A percentile compares a stretch with the other conserved stretches of the same genome.
Evolutionary conservation across 2,797 vertebrate genomes (phyloP).

Genomic region (Tiaroga cobitis): DNA sequence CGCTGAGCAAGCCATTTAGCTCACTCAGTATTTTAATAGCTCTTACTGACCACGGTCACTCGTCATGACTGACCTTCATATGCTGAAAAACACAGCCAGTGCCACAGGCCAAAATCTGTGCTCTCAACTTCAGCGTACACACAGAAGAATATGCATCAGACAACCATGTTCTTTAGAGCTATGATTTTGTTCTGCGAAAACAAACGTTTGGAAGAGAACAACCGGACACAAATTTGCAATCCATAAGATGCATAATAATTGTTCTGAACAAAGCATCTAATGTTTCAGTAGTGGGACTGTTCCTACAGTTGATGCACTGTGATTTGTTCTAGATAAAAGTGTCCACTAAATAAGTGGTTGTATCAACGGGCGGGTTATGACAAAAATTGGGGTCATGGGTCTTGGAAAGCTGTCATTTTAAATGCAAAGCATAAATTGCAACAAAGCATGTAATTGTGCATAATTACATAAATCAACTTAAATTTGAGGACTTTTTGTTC

Average conservation of each 20-base stretch:
- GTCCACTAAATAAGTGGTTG: background rate
- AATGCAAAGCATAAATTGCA: background rate
- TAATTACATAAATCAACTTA: background rate
- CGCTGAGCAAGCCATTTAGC: slow-evolving; percentile 47
- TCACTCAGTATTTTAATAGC: slow-evolving; percentile 42
- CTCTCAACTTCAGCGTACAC: background rate
- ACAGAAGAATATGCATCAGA: no score
- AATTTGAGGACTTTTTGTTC: background rate
- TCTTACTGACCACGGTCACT: slow-evolving; percentile 41
- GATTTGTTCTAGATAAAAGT: background rate
- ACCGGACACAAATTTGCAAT: background rate
- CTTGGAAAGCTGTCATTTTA: background rate
- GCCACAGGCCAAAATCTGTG: slow-evolving; percentile 29
- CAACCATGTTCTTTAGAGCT: background rate
- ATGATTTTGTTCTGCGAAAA: background rate
- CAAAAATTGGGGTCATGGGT: background rate
- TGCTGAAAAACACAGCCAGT: slow-evolving; percentile 1
- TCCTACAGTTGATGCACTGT: background rate
- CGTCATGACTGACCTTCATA: slow-evolving; percentile 43
- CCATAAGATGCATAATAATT: background rate
- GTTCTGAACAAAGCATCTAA: background rate
- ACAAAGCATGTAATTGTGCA: background rate
- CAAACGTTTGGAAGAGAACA: background rate
- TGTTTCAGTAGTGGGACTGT: background rate
- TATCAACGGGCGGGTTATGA: background rate